These are phyloP conservation scores for Ctenosaura bakeri DNA, from an alignment of 2,797 vertebrate species.

Conservation along the genomic window DNA sequence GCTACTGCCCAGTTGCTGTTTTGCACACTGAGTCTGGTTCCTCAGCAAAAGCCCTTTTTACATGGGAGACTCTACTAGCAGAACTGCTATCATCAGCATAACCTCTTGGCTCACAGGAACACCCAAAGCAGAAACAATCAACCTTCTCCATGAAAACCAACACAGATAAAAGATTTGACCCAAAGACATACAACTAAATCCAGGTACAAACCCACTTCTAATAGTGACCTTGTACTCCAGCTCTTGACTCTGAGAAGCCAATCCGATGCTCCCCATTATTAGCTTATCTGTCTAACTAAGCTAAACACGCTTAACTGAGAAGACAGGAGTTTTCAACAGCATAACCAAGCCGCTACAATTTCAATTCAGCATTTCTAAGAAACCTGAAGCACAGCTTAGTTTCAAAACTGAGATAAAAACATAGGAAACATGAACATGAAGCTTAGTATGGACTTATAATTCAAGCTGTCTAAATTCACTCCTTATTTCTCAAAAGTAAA, in stretches of 20 bases:
- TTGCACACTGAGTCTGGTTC: too few species aligned
- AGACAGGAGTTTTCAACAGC: neutral
- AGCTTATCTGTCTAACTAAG: slow-evolving; percentile 1
- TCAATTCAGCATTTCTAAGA: neutral
- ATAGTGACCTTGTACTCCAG: too few species aligned
- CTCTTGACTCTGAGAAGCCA: neutral
- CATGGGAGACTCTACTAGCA: too few species aligned
- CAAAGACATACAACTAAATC: neutral
- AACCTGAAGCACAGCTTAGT: neutral
- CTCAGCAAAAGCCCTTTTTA: too few species aligned
- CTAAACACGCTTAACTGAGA: neutral
- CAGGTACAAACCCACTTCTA: neutral
- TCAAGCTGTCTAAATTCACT: neutral
- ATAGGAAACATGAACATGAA: too few species aligned
- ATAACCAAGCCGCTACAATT: neutral
- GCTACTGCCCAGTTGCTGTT: too few species aligned
- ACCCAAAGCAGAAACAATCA: neutral
- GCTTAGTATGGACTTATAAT: neutral
- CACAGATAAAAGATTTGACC: neutral
- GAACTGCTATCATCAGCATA: too few species aligned
- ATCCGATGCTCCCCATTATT: neutral
- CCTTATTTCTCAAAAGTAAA: neutral
- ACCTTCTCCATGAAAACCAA: neutral
- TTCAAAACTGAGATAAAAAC: neutral
- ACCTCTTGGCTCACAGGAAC: too few species aligned